Base-by-base conservation (phyloP, 2,797 vertebrate genomes). In the Gila robusta region DNA sequence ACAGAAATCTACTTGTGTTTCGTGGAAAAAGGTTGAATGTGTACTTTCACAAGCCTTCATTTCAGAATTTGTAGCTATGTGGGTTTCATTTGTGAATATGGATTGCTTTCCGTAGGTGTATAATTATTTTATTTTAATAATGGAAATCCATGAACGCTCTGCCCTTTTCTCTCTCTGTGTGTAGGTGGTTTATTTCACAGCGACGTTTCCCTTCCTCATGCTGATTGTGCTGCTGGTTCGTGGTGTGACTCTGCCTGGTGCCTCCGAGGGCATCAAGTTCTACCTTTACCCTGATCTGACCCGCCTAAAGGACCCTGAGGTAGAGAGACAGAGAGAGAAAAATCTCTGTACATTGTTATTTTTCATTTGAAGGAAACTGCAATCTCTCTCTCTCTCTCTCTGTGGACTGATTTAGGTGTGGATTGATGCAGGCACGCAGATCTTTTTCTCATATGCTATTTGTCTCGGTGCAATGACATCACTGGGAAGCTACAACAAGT, bases 381-480 rank as follows among this genome's bases (percentile, higher is more conserved):
- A 3, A 37, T 28, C 23, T 52, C 80, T 23, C 23, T 47, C 9
- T 47, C 44, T 49, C n/a, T 41, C 28, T 81, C 32, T 81, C 59
- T 76, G 41, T 87, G 47, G 62, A 21, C 17, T 5, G 41, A 77
- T 81, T 47, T 86, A 99, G 98, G 98, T 99, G 62, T 99, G 98
- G 98, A 99, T 99, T 82, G 98, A 99, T 76, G 98, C 98, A 0
- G 98, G 98, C 89, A 99, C 98, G 39, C 98, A 99, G 93, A 99
- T 99, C 91, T 99, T 99, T 96, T 99, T 99, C 94, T 99, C 98
- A 86, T 99, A 99, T 67, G 98, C 98, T 93, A 99, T 99, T 94
- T 99, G 98, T 93, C 95, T 99, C 94, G 98, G 98, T 78, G 98
- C 98, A 92, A 99, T 99, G 98, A 98, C 98, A 6, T 99, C 98